A percentile compares a stretch with the other conserved stretches of the same genome.
phyloP scores from a whole-genome alignment of 2,888 invertebrate genomes.

The Pseudoips prasinana region DNA sequence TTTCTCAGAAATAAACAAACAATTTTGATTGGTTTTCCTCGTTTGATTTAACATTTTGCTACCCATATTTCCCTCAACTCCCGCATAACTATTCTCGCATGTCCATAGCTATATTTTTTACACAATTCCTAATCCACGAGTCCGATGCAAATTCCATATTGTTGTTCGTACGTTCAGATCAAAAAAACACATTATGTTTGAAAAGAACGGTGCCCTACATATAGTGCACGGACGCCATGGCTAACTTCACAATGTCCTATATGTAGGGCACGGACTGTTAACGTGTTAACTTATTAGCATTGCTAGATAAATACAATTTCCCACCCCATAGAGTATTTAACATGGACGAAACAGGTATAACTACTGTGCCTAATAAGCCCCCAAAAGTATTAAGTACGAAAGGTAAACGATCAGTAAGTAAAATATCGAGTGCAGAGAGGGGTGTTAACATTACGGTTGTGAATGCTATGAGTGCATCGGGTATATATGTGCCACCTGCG shows the following conservation, averaged over 20 bases:
- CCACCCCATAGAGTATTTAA: background rate
- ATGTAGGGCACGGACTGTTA: conserved; percentile 7
- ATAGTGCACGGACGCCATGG: conserved; percentile 8
- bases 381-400: conserved; percentile 27
- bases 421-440: conserved; percentile 30
- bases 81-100: too few relatives aligned
- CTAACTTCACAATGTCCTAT: conserved; percentile 15
- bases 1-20: too few relatives aligned
- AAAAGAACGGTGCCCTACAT: too few relatives aligned
- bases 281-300: too few relatives aligned
- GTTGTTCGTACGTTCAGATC: too few relatives aligned
- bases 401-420: conserved; percentile 31
- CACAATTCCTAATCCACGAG: too few relatives aligned
- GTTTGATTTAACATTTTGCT: too few relatives aligned
- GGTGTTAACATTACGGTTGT: conserved; percentile 18
- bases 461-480: conserved; percentile 22
- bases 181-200: too few relatives aligned
- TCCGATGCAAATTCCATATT: too few relatives aligned
- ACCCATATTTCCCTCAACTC: too few relatives aligned
- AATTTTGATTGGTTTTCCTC: too few relatives aligned
- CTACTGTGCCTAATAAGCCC: conserved; percentile 2
- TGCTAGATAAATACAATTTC: conserved; percentile 10
- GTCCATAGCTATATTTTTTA: too few relatives aligned
- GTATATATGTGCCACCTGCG: conserved; percentile 15
- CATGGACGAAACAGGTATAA: conserved; percentile 1